Conservation (phyloP, 2,113 vertebrate genomes). For the Odobenus rosmarus region DNA sequence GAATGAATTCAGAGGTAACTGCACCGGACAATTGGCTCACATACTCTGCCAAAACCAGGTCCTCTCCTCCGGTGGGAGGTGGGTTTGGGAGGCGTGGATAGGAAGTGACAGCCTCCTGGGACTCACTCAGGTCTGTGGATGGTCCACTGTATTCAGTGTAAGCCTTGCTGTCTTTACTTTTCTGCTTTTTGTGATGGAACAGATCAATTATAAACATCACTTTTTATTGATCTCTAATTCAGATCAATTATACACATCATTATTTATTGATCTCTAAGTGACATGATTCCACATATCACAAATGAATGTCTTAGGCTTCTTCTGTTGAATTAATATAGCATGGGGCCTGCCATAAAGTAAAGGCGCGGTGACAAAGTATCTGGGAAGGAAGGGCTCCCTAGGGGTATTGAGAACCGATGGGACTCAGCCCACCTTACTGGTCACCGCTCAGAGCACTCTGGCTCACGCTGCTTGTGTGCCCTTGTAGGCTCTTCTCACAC, state of each 20-base stretch:
- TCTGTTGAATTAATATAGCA: neutral
- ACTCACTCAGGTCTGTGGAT: neutral
- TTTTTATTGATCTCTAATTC: neutral
- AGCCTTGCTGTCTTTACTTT: neutral
- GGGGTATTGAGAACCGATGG: neutral
- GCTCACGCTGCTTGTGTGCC: neutral
- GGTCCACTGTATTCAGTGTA: neutral
- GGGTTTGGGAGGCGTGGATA: rapidly evolving
- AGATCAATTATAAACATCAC: neutral
- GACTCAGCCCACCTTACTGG: neutral
- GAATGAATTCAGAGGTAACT: neutral
- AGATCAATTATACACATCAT: neutral
- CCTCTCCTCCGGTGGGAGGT: neutral
- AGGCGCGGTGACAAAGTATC: neutral
- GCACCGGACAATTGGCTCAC: neutral
- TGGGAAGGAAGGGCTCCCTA: neutral
- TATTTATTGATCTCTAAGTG: neutral
- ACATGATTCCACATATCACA: neutral
- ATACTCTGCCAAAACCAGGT: neutral
- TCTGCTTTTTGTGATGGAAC: neutral
- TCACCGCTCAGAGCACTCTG: neutral
- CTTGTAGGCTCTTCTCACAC: neutral
- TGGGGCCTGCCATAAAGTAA: neutral
- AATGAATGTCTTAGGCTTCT: neutral
- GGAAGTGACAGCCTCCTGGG: neutral